Base-by-base conservation (phyloP, 2,113 vertebrate genomes). In the Diphyllodes magnificus region DNA sequence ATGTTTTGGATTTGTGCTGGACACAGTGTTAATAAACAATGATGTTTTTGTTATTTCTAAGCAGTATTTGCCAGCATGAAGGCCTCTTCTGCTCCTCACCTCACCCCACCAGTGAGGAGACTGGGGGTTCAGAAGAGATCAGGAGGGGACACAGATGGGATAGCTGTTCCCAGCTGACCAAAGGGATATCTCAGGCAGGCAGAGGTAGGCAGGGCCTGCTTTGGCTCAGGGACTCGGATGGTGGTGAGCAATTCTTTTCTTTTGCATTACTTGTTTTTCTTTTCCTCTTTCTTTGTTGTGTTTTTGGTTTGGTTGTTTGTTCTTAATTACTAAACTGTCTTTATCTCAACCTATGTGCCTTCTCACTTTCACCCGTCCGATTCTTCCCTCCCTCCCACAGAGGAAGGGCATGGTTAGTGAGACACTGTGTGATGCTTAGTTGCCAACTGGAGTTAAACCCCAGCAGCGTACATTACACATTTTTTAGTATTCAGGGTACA, bases 181-280 rank as follows among this genome's bases (percentile, higher is more conserved):
- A 18, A 61, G 53, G 70, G 27, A 89, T 23, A 47, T 14, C 6
- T 14, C 25, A 16, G 12, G 11, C 2, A 4, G 21, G 27, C 0
- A 40, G n/a, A 88, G 17, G 25, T 17, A 35, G 15, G 65, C 11
- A 45, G 40, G 21, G 60, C 31, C 45, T 82, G 6, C n/a, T 15
- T 7, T 10, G 37, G 39, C 40, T 56, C 1, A 0, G 44, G 14
- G 11, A n/a, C 30, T 57, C 0, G 0, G 45, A 6, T 37, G 17
- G 12, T 16, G 4, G 6, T 11, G 13, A 86, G 25, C 63, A 72
- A 27, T 18, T 42, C 1, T 69, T 50, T 61, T 47, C 31, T 70
- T 51, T 27, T 19, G 12, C 18, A 33, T 65, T 27, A 47, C 7
- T 70, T 61, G 2, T 71, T 92, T 61, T 54, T 54, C 57, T 13